Conservation (phyloP, 2,113 vertebrate species). For the Excalfactoria chinensis region DNA sequence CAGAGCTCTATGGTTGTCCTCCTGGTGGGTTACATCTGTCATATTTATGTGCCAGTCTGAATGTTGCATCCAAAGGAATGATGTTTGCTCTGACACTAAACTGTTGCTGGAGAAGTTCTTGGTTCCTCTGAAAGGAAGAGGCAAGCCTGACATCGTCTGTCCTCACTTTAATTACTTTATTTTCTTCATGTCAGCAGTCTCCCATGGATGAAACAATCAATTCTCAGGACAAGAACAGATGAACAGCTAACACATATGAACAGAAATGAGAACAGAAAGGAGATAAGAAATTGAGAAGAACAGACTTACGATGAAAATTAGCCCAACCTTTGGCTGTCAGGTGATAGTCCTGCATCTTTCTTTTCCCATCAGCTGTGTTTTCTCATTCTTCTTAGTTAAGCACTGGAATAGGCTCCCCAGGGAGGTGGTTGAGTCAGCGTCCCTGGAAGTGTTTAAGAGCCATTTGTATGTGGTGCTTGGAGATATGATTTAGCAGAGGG, state of each 20-base stretch:
- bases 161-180: constrained; percentile 21
- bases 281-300: background rate
- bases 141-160: background rate
- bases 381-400: background rate
- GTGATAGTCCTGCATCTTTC: background rate
- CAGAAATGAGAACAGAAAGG: background rate
- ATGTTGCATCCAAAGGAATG: background rate
- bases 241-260: constrained; percentile 21
- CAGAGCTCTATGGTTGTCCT: background rate
- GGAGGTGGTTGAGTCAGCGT: too few relatives aligned
- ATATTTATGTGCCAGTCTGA: background rate
- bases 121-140: constrained; percentile 16
- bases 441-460: too few relatives aligned
- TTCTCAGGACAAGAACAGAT: background rate
- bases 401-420: too few relatives aligned
- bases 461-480: too few relatives aligned
- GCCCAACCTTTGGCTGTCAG: background rate
- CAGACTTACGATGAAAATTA: background rate
- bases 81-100: constrained; percentile 12
- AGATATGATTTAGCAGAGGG: too few relatives aligned
- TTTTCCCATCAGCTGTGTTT: background rate
- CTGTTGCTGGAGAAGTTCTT: background rate
- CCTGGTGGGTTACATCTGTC: background rate
- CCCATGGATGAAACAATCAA: constrained; percentile 30
- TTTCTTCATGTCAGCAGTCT: constrained; percentile 39